Percentiles rank a stretch among this genome's conserved stretches.
phyloP scores from a whole-genome alignment of 1,140 invertebrate genomes.

The fruit fly (Drosophila melanogaster) region DNA sequence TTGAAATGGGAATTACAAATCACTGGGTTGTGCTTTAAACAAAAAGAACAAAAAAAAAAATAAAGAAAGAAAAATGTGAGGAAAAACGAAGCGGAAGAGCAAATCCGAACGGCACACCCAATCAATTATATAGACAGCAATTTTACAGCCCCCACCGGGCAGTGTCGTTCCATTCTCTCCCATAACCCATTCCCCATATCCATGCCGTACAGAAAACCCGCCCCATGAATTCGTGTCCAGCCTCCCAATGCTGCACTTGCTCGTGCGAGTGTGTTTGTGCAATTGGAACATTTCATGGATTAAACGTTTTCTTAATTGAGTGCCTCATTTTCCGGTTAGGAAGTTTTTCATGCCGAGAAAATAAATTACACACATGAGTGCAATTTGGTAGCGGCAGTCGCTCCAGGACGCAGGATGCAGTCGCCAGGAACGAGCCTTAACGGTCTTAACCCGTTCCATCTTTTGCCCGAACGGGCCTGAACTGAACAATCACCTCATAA shows the following conservation, averaged over 20 bases:
- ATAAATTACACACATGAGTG: constrained; percentile 83
- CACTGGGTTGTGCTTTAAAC: constrained; percentile 66
- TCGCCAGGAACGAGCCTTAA: constrained; percentile 28
- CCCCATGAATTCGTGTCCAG: constrained; percentile 18
- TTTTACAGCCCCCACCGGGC: constrained; percentile 57
- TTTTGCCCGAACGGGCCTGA: constrained; percentile 36
- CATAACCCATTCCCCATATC: neutral
- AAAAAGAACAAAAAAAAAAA: neutral
- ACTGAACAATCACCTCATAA: constrained; percentile 81
- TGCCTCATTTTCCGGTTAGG: constrained; percentile 82
- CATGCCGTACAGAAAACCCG: neutral
- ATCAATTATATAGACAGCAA: constrained; percentile 73
- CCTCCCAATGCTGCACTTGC: constrained; percentile 8
- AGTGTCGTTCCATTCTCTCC: constrained; percentile 17
- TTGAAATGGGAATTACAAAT: constrained; percentile 78
- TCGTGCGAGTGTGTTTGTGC: constrained; percentile 38
- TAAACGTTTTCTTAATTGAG: constrained; percentile 82
- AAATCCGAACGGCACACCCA: constrained; percentile 71
- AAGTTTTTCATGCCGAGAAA: constrained; percentile 82
- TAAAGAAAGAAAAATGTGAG: neutral
- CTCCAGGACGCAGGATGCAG: constrained; percentile 42
- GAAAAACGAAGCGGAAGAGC: constrained; percentile 34
- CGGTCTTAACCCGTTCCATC: constrained; percentile 60
- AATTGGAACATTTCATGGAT: constrained; percentile 78
- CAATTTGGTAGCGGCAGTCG: constrained; percentile 61